Conservation (phyloP, 2,888 invertebrate species). For the Chymomyza caudatula region DNA sequence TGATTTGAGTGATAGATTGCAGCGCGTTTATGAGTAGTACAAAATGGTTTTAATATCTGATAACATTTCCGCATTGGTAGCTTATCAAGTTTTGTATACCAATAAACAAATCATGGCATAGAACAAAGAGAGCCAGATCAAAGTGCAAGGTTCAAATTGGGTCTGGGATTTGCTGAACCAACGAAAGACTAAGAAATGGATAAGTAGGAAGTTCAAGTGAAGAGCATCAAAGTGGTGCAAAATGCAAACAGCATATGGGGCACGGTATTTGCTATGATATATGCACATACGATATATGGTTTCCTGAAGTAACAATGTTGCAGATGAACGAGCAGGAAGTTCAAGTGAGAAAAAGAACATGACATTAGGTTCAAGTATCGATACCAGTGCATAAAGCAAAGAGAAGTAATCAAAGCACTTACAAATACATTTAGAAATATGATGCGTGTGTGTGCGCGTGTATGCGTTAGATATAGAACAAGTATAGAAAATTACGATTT, state of each 20-base stretch:
- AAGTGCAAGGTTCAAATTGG: not conserved
- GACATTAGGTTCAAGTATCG: constrained; percentile 35
- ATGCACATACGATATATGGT: no score
- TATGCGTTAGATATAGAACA: constrained; percentile 61
- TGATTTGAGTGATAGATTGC: not conserved
- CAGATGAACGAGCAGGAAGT: constrained; percentile 62
- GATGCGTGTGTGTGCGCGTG: not conserved
- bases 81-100: not conserved
- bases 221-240: not conserved
- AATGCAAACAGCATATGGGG: not conserved
- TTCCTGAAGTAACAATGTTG: not conserved
- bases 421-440: not conserved
- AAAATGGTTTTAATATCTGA: not conserved
- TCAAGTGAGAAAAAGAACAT: constrained; percentile 55
- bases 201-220: not conserved
- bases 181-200: no score
- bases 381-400: not conserved
- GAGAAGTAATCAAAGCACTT: not conserved
- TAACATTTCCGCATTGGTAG: not conserved
- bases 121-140: no score
- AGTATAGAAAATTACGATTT: constrained; percentile 70
- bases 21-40: not conserved
- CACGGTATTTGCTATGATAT: not conserved
- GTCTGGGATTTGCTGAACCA: not conserved
- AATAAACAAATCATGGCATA: not conserved